Percentiles rank a stretch among this genome's conserved stretches.
Conservation (phyloP, 2,797 vertebrate genomes). For the Myripristis murdjan region DNA sequence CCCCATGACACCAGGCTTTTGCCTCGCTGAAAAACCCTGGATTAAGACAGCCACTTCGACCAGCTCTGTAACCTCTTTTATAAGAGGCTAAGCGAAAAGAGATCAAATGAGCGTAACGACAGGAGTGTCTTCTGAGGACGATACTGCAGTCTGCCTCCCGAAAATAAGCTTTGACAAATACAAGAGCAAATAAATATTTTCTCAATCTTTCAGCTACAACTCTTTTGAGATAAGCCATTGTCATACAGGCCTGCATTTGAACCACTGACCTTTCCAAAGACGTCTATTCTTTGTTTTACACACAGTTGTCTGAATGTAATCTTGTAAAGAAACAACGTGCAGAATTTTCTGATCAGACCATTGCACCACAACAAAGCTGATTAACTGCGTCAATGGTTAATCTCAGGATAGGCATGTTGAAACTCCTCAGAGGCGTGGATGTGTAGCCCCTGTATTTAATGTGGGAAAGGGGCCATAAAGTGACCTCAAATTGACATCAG, state of each 20-base stretch:
- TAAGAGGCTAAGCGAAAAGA: neutral
- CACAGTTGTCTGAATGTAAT: constrained; percentile 37
- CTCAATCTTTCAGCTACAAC: constrained; percentile 37
- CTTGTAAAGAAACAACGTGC: constrained; percentile 30
- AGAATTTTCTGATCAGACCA: constrained; percentile 11
- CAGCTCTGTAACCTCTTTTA: neutral
- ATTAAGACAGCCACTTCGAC: neutral
- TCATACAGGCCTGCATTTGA: constrained; percentile 35
- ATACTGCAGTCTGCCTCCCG: neutral
- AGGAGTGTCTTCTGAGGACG: constrained; percentile 4
- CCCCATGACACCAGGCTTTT: neutral
- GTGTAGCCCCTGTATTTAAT: neutral
- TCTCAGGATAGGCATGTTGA: constrained; percentile 23
- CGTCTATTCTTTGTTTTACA: constrained; percentile 25
- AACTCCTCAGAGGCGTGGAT: constrained; percentile 20
- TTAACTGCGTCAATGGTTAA: constrained; percentile 59
- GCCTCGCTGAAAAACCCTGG: neutral
- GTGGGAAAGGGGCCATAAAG: neutral
- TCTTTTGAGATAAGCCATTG: constrained; percentile 51
- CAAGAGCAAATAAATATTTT: neutral
- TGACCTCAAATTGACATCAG: neutral
- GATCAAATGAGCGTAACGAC: no score
- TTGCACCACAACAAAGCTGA: constrained; percentile 62
- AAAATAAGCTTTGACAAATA: neutral
- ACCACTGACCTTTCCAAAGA: constrained; percentile 29